phyloP scores from a whole-genome alignment of 2,113 vertebrate species.

The Gadus macrocephalus region DNA sequence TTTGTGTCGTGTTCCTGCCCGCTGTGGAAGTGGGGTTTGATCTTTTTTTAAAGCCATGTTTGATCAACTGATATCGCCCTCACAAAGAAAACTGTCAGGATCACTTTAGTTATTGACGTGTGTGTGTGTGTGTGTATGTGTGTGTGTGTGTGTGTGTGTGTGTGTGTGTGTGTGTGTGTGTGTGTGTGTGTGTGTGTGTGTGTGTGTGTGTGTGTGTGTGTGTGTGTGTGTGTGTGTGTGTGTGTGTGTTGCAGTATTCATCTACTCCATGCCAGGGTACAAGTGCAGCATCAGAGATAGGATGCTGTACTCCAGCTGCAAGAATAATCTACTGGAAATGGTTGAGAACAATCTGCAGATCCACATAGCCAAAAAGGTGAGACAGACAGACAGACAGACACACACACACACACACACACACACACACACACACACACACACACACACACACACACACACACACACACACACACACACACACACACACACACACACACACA shows the following conservation, averaged over 20 bases:
- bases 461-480: neutral
- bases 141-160: neutral
- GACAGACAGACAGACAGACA: neutral
- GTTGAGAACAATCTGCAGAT: constrained; percentile 79
- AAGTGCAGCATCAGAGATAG: constrained; percentile 85
- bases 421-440: neutral
- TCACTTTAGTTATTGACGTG: neutral
- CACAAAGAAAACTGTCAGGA: too few species aligned
- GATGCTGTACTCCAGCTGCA: constrained; percentile 90
- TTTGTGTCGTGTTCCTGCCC: too few species aligned
- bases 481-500: too few species aligned
- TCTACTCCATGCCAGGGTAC: constrained; percentile 90
- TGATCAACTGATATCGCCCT: too few species aligned
- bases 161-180: constrained; percentile 14
- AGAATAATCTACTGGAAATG: constrained; percentile 79
- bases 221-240: neutral
- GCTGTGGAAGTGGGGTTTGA: too few species aligned
- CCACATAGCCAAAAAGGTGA: constrained; percentile 81
- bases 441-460: neutral
- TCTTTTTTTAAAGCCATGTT: too few species aligned
- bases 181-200: too few species aligned
- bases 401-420: neutral
- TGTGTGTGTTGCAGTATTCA: constrained; percentile 76
- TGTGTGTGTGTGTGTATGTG: neutral
- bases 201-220: neutral